Conservation (phyloP, 2,113 vertebrate species). For the Lycaon pictus region DNA sequence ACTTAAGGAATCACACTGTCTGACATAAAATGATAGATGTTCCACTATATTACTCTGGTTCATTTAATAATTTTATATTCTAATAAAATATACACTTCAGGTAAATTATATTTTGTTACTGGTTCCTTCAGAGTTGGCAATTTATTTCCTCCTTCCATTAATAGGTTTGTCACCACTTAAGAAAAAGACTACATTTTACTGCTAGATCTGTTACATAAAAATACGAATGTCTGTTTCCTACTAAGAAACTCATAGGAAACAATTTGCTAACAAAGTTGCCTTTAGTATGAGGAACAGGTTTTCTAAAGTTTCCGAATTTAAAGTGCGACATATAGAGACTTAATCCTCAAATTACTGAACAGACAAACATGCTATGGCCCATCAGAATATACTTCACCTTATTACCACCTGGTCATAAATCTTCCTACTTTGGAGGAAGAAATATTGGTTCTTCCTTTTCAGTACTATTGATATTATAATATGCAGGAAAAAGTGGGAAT, state of each 20-base stretch:
- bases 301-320: slow-evolving; percentile 8
- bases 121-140: slow-evolving; percentile 17
- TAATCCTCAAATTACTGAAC: not conserved
- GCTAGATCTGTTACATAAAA: not conserved
- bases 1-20: slow-evolving; percentile 21
- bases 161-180: slow-evolving; percentile 18
- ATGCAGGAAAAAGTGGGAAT: slow-evolving; percentile 30
- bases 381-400: not conserved
- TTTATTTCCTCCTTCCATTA: slow-evolving; percentile 40
- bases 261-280: slow-evolving; percentile 12
- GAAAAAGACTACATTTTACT: not conserved
- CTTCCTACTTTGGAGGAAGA: slow-evolving; percentile 29
- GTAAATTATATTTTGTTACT: slow-evolving; percentile 18
- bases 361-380: not conserved
- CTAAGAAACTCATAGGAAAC: not conserved
- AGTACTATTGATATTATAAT: not conserved
- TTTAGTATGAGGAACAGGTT: not conserved
- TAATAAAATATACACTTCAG: slow-evolving; percentile 13
- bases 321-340: not conserved
- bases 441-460: slow-evolving; percentile 23
- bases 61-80: slow-evolving; percentile 49
- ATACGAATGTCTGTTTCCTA: not conserved
- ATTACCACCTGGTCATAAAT: slow-evolving; percentile 43
- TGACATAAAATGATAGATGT: slow-evolving; percentile 24
- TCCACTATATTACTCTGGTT: not conserved